Evolutionary conservation across 2,888 invertebrate species (phyloP), one percentile per base, ranked within the genome.

Genomic region (Yponomeuta sedellus): DNA sequence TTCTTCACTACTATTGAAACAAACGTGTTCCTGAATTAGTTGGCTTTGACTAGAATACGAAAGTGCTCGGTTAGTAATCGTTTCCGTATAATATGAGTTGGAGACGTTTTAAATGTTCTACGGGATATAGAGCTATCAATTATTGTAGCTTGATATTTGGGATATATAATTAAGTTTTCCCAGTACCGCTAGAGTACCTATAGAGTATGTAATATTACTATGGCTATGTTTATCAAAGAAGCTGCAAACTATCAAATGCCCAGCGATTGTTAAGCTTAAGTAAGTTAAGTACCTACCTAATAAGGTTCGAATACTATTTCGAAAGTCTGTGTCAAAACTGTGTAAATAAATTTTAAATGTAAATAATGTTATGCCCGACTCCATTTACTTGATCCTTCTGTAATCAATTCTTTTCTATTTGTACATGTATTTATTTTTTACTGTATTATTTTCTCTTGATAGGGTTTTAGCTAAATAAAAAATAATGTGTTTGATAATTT

Each of bases 201-300:
- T 58, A 58, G 20, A 20, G 22, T 58, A 58, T 19, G 58, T n/a
- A n/a, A n/a, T n/a, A n/a, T 58, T 58, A 10, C 28, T 34, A n/a
- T 61, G 61, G 61, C 61, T 59, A 59, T 59, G 22, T 16, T 59
- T 20, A 59, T 59, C 59, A 59, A 59, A 59, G 19, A 59, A 22
- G 6, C 11, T 12, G 4, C 16, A 22, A 11, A 59, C 59, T 59
- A 59, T 59, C 59, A 59, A 20, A 22, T 22, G 25, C 59, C 59
- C 59, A 59, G 59, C 59, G 59, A 59, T 59, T 59, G 61, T 10
- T 61, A 10, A 28, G 20, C 58, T 58, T 58, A 61, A 28, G 61
- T 61, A 34, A 61, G 61, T 28, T 61, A 61, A 61, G 61, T 61
- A 8, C 34, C 28, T 28, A 28, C 28, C 3, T 34, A 34, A 22